Evolutionary conservation across 2,113 vertebrate genomes (phyloP).

Genomic region (Dipodomys spectabilis): DNA sequence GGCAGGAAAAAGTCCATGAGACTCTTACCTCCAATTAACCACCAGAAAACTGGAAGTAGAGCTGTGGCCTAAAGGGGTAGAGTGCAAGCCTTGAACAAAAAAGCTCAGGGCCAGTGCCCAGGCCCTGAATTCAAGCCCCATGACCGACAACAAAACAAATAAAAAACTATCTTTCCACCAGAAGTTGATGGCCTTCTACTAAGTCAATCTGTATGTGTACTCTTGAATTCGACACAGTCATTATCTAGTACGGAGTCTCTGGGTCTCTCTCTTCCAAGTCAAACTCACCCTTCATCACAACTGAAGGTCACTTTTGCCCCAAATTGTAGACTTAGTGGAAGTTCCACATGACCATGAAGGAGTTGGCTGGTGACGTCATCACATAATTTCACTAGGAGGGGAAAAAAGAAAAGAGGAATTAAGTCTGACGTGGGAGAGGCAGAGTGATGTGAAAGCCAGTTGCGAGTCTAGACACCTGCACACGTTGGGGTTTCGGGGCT

Average conservation of each 20-base stretch:
- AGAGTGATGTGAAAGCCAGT: not conserved
- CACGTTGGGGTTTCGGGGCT: not conserved
- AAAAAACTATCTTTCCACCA: too few relatives aligned
- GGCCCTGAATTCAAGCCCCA: too few relatives aligned
- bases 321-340: not conserved
- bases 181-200: too few relatives aligned
- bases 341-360: not conserved
- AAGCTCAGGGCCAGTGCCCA: too few relatives aligned
- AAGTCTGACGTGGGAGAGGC: not conserved
- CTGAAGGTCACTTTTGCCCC: constrained; percentile 48
- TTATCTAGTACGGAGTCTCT: not conserved
- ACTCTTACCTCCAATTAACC: too few relatives aligned
- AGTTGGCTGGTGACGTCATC: not conserved
- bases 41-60: too few relatives aligned
- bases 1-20: too few relatives aligned
- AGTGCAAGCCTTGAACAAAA: too few relatives aligned
- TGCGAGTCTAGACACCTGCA: not conserved
- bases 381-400: constrained; percentile 50
- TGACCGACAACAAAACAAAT: too few relatives aligned
- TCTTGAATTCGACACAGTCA: not conserved
- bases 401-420: not conserved
- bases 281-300: constrained; percentile 68
- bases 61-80: too few relatives aligned
- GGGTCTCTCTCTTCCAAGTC: not conserved
- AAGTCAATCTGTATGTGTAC: too few relatives aligned